Evolutionary conservation across 2,113 vertebrate genomes (phyloP).

Genomic region (Rhadina sibilatrix): DNA sequence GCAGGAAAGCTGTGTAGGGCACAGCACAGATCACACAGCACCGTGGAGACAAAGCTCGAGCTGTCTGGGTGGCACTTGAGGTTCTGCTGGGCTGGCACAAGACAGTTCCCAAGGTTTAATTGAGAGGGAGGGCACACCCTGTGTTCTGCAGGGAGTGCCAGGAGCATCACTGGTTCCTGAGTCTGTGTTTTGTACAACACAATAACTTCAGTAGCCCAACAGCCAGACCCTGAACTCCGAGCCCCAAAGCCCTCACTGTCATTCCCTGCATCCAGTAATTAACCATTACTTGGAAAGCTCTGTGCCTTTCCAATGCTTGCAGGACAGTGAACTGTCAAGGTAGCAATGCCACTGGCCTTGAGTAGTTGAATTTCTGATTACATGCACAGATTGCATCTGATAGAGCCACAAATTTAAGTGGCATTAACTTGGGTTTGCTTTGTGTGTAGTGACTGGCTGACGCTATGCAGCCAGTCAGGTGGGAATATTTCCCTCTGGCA

Average conservation of each 20-base stretch:
- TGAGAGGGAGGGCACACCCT: neutral
- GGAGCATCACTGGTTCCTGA: neutral
- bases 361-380: neutral
- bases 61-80: neutral
- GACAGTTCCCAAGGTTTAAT: neutral
- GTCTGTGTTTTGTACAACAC: neutral
- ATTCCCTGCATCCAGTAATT: neutral
- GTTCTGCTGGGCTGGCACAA: neutral
- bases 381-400: neutral
- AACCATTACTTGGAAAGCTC: neutral
- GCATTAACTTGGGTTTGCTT: neutral
- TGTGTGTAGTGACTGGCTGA: neutral
- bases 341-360: neutral
- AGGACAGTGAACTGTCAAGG: neutral
- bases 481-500: neutral
- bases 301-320: no score
- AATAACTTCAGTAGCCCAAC: neutral
- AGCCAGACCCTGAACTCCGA: neutral
- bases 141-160: neutral
- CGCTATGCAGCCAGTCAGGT: neutral
- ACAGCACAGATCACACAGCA: neutral
- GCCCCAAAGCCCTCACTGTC: neutral
- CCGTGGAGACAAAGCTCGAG: neutral
- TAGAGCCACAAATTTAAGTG: neutral
- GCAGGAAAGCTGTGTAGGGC: neutral